phyloP scores from a whole-genome alignment of 2,113 vertebrate species.

The Tauraco erythrolophus region DNA sequence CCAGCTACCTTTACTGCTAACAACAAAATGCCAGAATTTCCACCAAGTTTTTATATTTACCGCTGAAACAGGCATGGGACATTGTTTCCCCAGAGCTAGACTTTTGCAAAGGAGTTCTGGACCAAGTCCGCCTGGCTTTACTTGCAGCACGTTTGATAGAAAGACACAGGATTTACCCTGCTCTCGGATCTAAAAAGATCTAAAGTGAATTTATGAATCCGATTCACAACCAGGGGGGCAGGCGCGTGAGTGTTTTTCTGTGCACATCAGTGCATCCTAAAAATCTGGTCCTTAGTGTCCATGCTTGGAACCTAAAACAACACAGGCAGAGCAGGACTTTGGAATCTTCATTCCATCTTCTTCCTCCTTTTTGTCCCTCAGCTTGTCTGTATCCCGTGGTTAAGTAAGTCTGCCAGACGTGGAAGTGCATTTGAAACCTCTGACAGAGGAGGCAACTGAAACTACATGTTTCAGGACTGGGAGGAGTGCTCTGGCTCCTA shows the following conservation, averaged over 20 bases:
- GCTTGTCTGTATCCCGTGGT: not conserved
- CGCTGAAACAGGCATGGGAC: not conserved
- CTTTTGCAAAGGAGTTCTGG: not conserved
- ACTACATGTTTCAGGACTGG: not conserved
- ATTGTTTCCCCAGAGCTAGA: not conserved
- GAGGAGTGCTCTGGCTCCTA: not conserved
- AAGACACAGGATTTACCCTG: not conserved
- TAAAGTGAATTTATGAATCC: not conserved
- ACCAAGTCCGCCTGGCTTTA: not conserved
- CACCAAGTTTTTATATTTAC: not conserved
- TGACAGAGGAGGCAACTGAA: not conserved
- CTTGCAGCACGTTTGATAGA: not conserved
- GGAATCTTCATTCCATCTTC: not conserved
- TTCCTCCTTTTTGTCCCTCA: not conserved
- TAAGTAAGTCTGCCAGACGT: not conserved
- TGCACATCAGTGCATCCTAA: not conserved
- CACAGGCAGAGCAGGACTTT: not conserved
- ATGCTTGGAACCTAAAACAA: not conserved
- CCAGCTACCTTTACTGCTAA: not conserved
- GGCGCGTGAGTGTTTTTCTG: not conserved
- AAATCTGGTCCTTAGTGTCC: not conserved
- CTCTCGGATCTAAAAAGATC: not conserved
- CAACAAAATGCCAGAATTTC: not conserved
- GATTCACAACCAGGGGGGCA: not conserved
- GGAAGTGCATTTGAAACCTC: not conserved